phyloP scores from a whole-genome alignment of 2,888 invertebrate species.

The Herminia tarsipennalis region DNA sequence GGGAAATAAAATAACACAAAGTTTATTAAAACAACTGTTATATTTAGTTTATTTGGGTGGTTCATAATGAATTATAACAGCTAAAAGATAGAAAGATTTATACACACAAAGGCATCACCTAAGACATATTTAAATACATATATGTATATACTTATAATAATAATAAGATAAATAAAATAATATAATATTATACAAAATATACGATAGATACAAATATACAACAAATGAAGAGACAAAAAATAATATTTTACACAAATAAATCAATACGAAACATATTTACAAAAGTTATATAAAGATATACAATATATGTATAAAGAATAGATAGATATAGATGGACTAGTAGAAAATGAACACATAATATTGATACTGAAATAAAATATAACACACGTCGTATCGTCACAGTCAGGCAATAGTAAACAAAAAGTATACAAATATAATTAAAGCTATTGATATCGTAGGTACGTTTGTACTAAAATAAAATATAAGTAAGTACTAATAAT shows the following conservation, averaged over 20 bases:
- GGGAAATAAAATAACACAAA: conserved; percentile 25
- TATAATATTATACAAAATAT: conserved; percentile 32
- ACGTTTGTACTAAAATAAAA: conserved; percentile 67
- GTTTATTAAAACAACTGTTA: conserved; percentile 41
- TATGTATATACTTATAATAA: conserved; percentile 28
- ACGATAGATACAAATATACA: conserved; percentile 33
- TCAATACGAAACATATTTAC: conserved; percentile 78
- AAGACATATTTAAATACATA: conserved; percentile 37
- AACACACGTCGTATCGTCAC: conserved; percentile 22
- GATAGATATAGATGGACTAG: conserved; percentile 52
- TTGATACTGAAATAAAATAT: conserved; percentile 47
- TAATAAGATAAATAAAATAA: conserved; percentile 30
- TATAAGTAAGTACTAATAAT: conserved; percentile 57
- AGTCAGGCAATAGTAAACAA: conserved; percentile 30
- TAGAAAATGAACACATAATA: conserved; percentile 58
- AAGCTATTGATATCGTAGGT: conserved; percentile 63
- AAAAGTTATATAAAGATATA: conserved; percentile 60
- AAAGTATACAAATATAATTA: conserved; percentile 53
- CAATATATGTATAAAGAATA: conserved; percentile 16
- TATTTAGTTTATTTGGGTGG: conserved; percentile 59
- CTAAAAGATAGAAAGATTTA: conserved; percentile 46
- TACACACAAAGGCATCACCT: conserved; percentile 57
- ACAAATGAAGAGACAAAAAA: conserved; percentile 71
- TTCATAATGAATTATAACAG: conserved; percentile 59
- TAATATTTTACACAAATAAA: conserved; percentile 74